A percentile compares a stretch with the other conserved stretches of the same genome.
phyloP scores from a whole-genome alignment of 2,113 vertebrate genomes.

The Podarcis muralis region DNA sequence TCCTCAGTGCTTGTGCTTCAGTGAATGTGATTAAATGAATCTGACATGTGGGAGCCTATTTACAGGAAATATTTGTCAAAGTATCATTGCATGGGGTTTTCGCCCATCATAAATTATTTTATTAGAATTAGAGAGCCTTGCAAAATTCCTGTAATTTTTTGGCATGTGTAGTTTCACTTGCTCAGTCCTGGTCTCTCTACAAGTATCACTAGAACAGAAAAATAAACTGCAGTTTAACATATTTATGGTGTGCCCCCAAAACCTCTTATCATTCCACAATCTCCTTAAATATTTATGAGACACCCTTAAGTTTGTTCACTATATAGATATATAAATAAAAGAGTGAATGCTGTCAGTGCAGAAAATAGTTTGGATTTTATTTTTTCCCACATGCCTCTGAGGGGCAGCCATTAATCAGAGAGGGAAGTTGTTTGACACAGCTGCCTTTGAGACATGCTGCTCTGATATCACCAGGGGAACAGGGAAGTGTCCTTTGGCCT shows the following conservation, averaged over 20 bases:
- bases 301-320: not conserved
- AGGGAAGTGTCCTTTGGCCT: not conserved
- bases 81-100: not conserved
- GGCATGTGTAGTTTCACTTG: not conserved
- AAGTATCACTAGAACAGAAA: not conserved
- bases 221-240: not conserved
- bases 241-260: not conserved
- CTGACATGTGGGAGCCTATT: not conserved
- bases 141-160: not conserved
- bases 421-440: not conserved
- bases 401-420: slow-evolving; percentile 14
- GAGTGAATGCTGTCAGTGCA: not conserved
- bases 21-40: not conserved
- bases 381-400: slow-evolving; percentile 1
- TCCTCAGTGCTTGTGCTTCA: not conserved
- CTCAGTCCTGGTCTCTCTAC: not conserved
- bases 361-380: slow-evolving; percentile 22
- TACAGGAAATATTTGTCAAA: not conserved
- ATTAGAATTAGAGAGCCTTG: not conserved
- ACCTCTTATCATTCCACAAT: not conserved
- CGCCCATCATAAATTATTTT: not conserved
- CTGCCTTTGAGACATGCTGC: not conserved
- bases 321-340: not conserved
- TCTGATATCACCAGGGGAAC: not conserved
- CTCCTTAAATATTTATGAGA: not conserved